phyloP scores from a whole-genome alignment of 2,797 vertebrate genomes.

The Thunnus albacares region DNA sequence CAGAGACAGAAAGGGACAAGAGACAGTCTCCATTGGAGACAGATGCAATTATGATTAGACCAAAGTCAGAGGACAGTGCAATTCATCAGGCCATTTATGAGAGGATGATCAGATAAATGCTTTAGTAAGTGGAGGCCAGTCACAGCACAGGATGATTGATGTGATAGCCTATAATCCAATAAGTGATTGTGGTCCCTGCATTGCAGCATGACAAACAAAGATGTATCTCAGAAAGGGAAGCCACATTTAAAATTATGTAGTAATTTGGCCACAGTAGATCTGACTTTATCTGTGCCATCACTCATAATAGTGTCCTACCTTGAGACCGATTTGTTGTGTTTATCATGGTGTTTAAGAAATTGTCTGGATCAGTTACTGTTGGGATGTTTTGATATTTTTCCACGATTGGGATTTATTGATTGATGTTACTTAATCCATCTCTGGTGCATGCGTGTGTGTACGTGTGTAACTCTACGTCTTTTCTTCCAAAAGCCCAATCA shows the following conservation, averaged over 20 bases:
- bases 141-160: constrained; percentile 72
- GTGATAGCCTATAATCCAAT: constrained; percentile 76
- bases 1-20: constrained; percentile 47
- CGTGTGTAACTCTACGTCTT: constrained; percentile 19
- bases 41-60: constrained; percentile 76
- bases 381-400: constrained; percentile 51
- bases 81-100: constrained; percentile 80
- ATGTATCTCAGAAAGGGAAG: constrained; percentile 49
- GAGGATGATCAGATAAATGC: constrained; percentile 78
- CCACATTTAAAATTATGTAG: constrained; percentile 22
- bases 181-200: constrained; percentile 65
- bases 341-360: constrained; percentile 36
- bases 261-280: constrained; percentile 40
- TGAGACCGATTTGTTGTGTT: constrained; percentile 35
- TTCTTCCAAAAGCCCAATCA: constrained; percentile 65
- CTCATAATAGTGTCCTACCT: constrained; percentile 3
- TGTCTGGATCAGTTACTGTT: constrained; percentile 42
- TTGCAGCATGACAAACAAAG: constrained; percentile 57
- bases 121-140: constrained; percentile 72
- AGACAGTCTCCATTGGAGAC: constrained; percentile 64
- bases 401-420: constrained; percentile 62
- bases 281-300: constrained; percentile 21
- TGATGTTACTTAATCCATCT: constrained; percentile 61
- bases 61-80: constrained; percentile 67
- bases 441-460: not conserved